Evolutionary conservation across 2,113 vertebrate genomes (phyloP).

Genomic region (Pygoscelis antarcticus): DNA sequence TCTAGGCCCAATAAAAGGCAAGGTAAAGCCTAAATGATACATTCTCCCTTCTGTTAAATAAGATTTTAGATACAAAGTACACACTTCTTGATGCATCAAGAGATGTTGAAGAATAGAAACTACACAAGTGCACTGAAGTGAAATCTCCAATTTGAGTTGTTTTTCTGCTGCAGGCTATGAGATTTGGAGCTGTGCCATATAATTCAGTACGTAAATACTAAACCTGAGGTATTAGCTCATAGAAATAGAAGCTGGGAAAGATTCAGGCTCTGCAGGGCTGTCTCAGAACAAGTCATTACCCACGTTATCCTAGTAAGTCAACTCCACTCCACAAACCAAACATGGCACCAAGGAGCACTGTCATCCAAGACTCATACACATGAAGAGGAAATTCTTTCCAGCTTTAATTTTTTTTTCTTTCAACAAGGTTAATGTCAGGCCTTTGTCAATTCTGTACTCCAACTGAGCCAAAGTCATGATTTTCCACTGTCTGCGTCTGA

Average conservation of each 20-base stretch:
- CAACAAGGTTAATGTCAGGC: background rate
- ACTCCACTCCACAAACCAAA: background rate
- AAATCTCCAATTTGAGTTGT: background rate
- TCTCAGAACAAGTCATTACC: background rate
- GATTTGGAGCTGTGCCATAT: background rate
- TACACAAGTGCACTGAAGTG: background rate
- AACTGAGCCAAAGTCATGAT: background rate
- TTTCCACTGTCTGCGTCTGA: background rate
- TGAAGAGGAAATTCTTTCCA: background rate
- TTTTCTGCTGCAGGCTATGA: constrained; percentile 18
- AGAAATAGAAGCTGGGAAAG: background rate
- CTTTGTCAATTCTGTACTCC: background rate
- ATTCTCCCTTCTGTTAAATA: background rate
- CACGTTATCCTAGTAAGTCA: background rate
- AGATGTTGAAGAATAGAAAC: constrained; percentile 3
- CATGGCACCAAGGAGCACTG: background rate
- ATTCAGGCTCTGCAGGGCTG: background rate
- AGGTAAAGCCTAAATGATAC: background rate
- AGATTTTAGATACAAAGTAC: background rate
- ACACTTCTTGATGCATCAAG: background rate
- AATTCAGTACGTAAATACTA: background rate
- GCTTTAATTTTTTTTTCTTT: background rate
- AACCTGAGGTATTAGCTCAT: background rate
- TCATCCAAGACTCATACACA: background rate
- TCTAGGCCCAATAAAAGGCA: background rate